Evolutionary conservation across 2,113 vertebrate genomes (phyloP).

Genomic region (Bufo bufo): DNA sequence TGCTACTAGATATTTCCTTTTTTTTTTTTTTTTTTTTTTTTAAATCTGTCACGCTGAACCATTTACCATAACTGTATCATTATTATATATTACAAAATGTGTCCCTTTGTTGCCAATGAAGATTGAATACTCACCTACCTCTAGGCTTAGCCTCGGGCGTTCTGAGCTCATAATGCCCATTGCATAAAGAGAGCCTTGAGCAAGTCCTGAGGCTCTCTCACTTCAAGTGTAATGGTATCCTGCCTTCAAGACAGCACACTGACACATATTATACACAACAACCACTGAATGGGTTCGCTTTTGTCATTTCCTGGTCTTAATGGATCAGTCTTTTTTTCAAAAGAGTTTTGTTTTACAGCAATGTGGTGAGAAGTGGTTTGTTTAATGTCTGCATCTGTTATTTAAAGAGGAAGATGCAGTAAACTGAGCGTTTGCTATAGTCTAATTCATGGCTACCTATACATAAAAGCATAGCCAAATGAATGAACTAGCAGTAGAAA

Average conservation of each 20-base stretch:
- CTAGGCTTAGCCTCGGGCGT: slow-evolving; percentile 34
- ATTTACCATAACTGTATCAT: slow-evolving; percentile 48
- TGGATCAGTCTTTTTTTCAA: neutral
- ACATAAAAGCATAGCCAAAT: neutral
- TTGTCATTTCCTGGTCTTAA: slow-evolving; percentile 33
- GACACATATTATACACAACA: slow-evolving; percentile 46
- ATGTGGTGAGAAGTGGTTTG: neutral
- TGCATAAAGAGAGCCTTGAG: slow-evolving; percentile 44
- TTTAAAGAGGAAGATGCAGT: neutral
- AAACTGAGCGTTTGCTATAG: neutral
- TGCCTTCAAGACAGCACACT: slow-evolving; percentile 41
- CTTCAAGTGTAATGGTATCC: slow-evolving; percentile 55
- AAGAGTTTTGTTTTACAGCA: neutral
- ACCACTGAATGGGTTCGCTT: neutral
- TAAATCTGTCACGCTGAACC: slow-evolving; percentile 37
- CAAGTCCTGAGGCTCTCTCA: slow-evolving; percentile 45
- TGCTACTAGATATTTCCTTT: slow-evolving; percentile 20
- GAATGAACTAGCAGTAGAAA: neutral
- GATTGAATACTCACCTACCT: slow-evolving; percentile 42
- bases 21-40: slow-evolving; percentile 52
- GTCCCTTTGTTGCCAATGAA: slow-evolving; percentile 41
- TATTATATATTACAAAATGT: slow-evolving; percentile 48
- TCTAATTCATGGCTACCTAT: neutral
- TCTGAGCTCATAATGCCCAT: slow-evolving; percentile 46
- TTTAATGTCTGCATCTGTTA: slow-evolving; percentile 22